Evolutionary conservation across 1,140 invertebrate genomes (phyloP).

Genomic region (Sitophilus oryzae): DNA sequence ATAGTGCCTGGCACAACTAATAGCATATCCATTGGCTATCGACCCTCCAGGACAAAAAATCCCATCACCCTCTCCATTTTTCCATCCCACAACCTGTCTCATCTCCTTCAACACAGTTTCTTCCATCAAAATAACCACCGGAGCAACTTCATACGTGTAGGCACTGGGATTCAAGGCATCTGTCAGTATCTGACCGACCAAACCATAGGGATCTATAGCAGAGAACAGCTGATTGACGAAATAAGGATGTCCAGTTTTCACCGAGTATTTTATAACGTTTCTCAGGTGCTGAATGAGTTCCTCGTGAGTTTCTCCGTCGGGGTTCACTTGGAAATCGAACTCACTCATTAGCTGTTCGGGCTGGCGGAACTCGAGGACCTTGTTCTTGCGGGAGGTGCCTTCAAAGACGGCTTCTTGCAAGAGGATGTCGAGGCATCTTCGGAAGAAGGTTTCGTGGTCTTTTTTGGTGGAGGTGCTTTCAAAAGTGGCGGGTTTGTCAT

Average conservation of each 20-base stretch:
- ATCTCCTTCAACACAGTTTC: conserved; percentile 75
- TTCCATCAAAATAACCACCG: conserved; percentile 83
- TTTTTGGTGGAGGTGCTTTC: conserved; percentile 51
- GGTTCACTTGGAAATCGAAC: conserved; percentile 61
- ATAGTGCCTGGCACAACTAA: conserved; percentile 78
- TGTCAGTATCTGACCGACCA: conserved; percentile 79
- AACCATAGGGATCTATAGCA: conserved; percentile 77
- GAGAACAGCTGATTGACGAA: conserved; percentile 84
- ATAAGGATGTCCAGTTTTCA: conserved; percentile 82
- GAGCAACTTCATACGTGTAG: conserved; percentile 88
- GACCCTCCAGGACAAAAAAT: conserved; percentile 95
- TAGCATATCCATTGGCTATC: conserved; percentile 91
- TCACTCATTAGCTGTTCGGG: conserved; percentile 59
- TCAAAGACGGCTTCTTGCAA: conserved; percentile 69
- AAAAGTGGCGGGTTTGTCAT: conserved; percentile 26
- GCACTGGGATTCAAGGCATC: conserved; percentile 82
- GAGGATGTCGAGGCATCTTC: conserved; percentile 62
- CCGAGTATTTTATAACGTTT: conserved; percentile 70
- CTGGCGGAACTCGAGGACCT: conserved; percentile 69
- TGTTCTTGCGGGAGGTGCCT: conserved; percentile 59
- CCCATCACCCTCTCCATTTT: conserved; percentile 58
- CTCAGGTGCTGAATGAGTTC: conserved; percentile 58
- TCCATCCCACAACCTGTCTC: conserved; percentile 79
- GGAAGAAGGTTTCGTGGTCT: conserved; percentile 65
- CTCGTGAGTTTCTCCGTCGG: conserved; percentile 57